A percentile compares a stretch with the other conserved stretches of the same genome.
Conservation (phyloP, 2,888 invertebrate genomes). For the Tholera decimalis region DNA sequence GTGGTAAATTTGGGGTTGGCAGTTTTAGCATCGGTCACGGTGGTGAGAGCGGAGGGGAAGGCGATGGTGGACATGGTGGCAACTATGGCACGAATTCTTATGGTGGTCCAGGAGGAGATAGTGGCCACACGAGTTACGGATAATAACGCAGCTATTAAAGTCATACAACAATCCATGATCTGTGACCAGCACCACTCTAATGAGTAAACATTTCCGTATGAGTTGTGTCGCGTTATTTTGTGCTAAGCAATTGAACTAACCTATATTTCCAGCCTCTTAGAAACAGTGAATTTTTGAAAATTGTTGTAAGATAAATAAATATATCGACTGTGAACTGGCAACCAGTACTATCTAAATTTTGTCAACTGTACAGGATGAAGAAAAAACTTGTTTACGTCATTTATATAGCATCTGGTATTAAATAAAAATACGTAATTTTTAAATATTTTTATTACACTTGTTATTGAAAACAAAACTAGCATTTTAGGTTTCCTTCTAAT, state of each 20-base stretch:
- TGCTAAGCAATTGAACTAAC: neutral
- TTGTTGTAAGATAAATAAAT: neutral
- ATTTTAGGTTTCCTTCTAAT: no score
- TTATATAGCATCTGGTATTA: no score
- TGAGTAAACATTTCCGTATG: no score
- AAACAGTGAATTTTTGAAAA: neutral
- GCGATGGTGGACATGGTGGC: slow-evolving; percentile 26
- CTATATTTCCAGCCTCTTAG: neutral
- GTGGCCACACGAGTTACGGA: slow-evolving; percentile 13
- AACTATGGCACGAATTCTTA: slow-evolving; percentile 13
- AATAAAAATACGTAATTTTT: no score
- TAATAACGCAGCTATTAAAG: neutral
- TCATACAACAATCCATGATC: neutral
- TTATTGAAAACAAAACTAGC: no score
- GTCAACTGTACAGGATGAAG: no score
- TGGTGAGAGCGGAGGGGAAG: neutral
- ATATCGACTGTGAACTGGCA: no score
- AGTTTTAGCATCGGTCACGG: slow-evolving; percentile 15
- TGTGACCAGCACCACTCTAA: no score
- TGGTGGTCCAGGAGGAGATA: slow-evolving; percentile 12
- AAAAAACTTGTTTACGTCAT: no score
- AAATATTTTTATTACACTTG: no score
- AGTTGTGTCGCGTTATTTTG: neutral
- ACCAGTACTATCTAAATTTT: no score
- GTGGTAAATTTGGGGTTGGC: slow-evolving; percentile 2